Conservation (phyloP, 2,888 invertebrate genomes). For the Athrips mouffetella region DNA sequence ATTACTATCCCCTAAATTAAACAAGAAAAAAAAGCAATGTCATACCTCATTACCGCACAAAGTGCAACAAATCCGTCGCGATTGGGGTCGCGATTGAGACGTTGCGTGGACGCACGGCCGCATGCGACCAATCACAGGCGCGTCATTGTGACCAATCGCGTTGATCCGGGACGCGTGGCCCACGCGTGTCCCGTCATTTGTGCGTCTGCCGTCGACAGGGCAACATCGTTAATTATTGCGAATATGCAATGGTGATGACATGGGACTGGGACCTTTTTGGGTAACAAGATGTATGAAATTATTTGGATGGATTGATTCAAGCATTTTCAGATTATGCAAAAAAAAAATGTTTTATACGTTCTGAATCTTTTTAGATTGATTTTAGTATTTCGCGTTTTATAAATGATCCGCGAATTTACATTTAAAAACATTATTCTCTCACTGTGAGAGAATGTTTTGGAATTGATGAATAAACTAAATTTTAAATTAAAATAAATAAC, state of each 20-base stretch:
- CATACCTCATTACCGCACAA: slow-evolving; percentile 56
- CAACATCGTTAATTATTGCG: slow-evolving; percentile 45
- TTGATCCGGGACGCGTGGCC: slow-evolving; percentile 52
- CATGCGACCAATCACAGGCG: slow-evolving; percentile 38
- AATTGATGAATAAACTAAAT: no score
- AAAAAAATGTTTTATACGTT: background rate
- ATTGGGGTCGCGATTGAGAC: slow-evolving; percentile 53
- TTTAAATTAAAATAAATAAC: no score
- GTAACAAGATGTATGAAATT: background rate
- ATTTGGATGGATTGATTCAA: no score
- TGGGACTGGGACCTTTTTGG: background rate
- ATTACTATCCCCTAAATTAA: slow-evolving; percentile 5
- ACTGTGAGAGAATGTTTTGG: no score
- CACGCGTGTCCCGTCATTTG: slow-evolving; percentile 46
- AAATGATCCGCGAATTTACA: no score
- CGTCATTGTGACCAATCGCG: slow-evolving; percentile 43
- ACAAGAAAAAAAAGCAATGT: slow-evolving; percentile 58
- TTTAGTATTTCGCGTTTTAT: no score
- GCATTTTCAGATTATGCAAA: background rate
- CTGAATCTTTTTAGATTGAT: no score
- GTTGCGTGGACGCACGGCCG: slow-evolving; percentile 24
- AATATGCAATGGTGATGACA: slow-evolving; percentile 23
- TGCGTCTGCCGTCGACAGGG: slow-evolving; percentile 40
- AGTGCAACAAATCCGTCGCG: slow-evolving; percentile 47
- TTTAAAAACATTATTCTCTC: no score